Conservation (phyloP, 2,888 invertebrate genomes). For the Cybosia mesomella region DNA sequence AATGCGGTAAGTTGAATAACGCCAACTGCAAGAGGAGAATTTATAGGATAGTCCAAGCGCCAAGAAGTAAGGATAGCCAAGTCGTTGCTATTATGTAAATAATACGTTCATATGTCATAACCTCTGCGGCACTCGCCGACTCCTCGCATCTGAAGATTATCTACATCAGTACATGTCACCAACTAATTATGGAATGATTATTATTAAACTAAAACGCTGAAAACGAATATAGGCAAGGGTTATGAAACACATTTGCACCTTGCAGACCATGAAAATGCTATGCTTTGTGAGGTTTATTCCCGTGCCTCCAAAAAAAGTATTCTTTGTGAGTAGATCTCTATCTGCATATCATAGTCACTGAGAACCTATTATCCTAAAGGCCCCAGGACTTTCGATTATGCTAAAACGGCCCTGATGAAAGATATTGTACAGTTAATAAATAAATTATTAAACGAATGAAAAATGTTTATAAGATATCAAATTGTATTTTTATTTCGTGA, state of each 20-base stretch:
- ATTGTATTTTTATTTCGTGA: background rate
- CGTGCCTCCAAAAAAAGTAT: no score
- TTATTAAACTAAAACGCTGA: no score
- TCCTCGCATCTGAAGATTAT: constrained; percentile 25
- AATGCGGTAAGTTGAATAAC: constrained; percentile 53
- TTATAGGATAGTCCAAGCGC: constrained; percentile 58
- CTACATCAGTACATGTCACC: constrained; percentile 19
- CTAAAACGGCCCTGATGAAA: constrained; percentile 22
- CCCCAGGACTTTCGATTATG: background rate
- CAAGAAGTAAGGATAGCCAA: constrained; percentile 79
- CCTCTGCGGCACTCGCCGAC: constrained; percentile 48
- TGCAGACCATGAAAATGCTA: background rate
- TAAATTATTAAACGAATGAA: background rate
- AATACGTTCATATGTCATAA: constrained; percentile 62
- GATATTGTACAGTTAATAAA: background rate
- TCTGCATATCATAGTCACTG: background rate
- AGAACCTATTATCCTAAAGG: background rate
- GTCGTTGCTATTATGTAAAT: constrained; percentile 80
- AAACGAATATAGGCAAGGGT: no score
- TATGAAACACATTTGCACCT: no score
- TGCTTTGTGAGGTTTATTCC: no score
- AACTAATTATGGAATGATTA: background rate
- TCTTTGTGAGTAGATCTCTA: background rate
- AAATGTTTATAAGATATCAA: background rate
- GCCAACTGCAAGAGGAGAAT: constrained; percentile 53